Base-by-base conservation (phyloP, 2,888 invertebrate genomes). In the Dryomyza anilis region DNA sequence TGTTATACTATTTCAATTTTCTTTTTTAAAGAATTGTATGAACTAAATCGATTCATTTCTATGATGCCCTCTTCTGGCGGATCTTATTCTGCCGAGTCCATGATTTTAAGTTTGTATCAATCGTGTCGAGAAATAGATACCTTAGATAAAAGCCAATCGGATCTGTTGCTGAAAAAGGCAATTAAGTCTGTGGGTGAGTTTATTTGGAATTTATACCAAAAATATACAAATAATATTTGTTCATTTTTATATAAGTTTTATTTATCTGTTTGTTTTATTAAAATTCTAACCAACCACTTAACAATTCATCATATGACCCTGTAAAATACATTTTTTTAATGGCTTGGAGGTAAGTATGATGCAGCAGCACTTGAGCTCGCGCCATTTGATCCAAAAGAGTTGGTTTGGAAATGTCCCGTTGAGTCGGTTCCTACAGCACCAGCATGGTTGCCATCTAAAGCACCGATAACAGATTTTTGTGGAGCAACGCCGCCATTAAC, bases 61-160 rank as follows among this genome's bases (percentile, higher is more conserved):
- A 79, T 79, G 80, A 68, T 82, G 70, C 80, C 82, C 7, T 67
- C 77, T 16, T 76, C 77, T 8, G 75, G 76, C 23, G 74, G 74
- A 19, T 75, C 77, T 12, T 79, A 76, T 58, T 77, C 81, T 2
- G 78, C 80, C 8, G 82, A 82, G 70, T 78, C 81, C n/a, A 81
- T 81, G 73, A 77, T 82, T 46, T 76, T 76, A 61, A 80, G 78
- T 33, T 70, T 82, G 27, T 81, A 81, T 71, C 76, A 78, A 30
- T 80, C 81, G 8, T 82, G 82, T 62, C 78, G 82, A 39, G 80
- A 81, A 66, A 78, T 82, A 43, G 82, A 82, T 67, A 71, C 76
- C 14, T 70, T 82, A 62, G 82, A 80, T 67, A 82, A 81, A 65
- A 78, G 80, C 59, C 79, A 81, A 64, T 79, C 81, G 64, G 79